These are phyloP conservation scores for Dicroscelio sp. DNA, from an alignment of 2,888 invertebrate genomes.

Conservation along the genomic window DNA sequence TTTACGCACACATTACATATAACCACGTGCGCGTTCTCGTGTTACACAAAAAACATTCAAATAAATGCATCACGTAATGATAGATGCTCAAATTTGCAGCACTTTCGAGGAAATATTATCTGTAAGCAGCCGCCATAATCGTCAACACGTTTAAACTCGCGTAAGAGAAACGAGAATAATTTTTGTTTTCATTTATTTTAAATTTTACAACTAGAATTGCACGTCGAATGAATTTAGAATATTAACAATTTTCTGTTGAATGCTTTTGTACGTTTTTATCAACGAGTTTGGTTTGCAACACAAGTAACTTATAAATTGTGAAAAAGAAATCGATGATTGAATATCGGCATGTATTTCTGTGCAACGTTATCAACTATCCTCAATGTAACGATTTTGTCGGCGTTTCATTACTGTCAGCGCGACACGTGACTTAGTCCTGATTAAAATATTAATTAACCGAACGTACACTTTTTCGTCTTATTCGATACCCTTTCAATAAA, in stretches of 20 bases:
- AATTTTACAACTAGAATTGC: no score
- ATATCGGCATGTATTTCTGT: no score
- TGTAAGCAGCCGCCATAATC: not conserved
- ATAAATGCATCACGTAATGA: slow-evolving; percentile 65
- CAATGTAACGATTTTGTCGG: slow-evolving; percentile 41
- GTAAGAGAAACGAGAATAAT: no score
- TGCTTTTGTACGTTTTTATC: no score
- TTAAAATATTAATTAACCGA: slow-evolving; percentile 91
- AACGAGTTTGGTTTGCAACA: no score
- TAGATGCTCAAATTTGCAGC: slow-evolving; percentile 34
- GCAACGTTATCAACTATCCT: slow-evolving; percentile 6
- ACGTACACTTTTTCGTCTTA: slow-evolving; percentile 81
- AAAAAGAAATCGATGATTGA: no score
- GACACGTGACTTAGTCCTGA: slow-evolving; percentile 90
- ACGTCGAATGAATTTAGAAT: no score
- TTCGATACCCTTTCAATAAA: slow-evolving; percentile 91
- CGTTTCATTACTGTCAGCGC: slow-evolving; percentile 84
- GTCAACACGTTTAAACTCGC: slow-evolving; percentile 1
- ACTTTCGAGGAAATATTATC: not conserved
- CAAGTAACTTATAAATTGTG: no score
- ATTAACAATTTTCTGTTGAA: no score
- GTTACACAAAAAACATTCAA: slow-evolving; percentile 69
- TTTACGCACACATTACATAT: slow-evolving; percentile 40
- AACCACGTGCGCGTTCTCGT: slow-evolving; percentile 80
- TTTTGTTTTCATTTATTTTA: no score